Evolutionary conservation across 2,797 vertebrate species (phyloP), one percentile per base, ranked within the genome.

Genomic region (Macrochelys suwanniensis): DNA sequence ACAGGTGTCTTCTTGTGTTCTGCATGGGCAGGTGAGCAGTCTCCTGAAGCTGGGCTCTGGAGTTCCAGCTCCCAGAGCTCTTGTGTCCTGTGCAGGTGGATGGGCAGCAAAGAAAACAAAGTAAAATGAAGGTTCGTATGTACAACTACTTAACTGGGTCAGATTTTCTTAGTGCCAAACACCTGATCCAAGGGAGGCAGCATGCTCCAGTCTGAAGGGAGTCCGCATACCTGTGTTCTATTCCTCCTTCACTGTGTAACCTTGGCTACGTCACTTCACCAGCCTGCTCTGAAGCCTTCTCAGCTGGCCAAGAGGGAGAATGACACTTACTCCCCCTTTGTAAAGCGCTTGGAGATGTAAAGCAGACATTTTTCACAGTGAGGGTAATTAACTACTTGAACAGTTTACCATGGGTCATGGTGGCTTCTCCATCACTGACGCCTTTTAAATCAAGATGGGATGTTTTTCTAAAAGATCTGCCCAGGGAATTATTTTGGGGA

Each of bases 221-320:
- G 26, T 37, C 81, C 11, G 37, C 59, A n/a, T 19, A 74, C 11
- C 1, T 2, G 33, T 33, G 26, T 59, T 47, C 3, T 42, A 13
- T 12, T 74, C 61, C 61, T n/a, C 33, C 19, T n/a, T 65, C 33
- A 23, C 5, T 42, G n/a, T 42, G 37, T 71, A 71, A 42, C 37
- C 21, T 6, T 71, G 68, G 21, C 10, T 71, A 42, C 23, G 68
- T 71, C 68, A 37, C 37, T 42, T 71, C 68, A 71, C 68, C 68
- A 71, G 23, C 33, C 65, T 21, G 16, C n/a, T 61, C 42, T 56
- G 19, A 2, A 6, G 23, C 3, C 42, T 49, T 54, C 84, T 31
- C 50, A 89, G 56, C 1, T 37, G 56, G 51, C 57, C 0, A 0
- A 1, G 65, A 12, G 87, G 65, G 89, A 2, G 0, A n/a, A 1